These are phyloP conservation scores for Tetranychus piercei DNA, from an alignment of 2,888 invertebrate species.

Conservation along the genomic window DNA sequence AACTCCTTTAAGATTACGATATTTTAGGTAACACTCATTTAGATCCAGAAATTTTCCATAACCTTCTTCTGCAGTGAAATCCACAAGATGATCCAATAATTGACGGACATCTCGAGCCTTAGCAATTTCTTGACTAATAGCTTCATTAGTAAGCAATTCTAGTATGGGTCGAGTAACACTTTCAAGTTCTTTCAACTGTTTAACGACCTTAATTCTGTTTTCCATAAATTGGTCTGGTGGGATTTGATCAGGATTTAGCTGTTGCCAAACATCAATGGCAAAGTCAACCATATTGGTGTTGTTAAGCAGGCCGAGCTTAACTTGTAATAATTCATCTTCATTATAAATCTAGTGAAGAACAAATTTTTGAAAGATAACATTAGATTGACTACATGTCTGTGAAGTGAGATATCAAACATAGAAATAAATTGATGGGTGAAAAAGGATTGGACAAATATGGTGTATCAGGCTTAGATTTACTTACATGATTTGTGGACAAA, in stretches of 20 bases:
- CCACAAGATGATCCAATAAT: constrained; percentile 67
- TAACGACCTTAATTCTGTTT: constrained; percentile 61
- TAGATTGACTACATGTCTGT: not conserved
- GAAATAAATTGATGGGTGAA: not conserved
- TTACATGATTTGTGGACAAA: constrained; percentile 82
- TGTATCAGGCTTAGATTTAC: constrained; percentile 28
- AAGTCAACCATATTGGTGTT: constrained; percentile 99
- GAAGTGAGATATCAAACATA: not conserved
- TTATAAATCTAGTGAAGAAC: constrained; percentile 60
- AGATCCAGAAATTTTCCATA: constrained; percentile 95
- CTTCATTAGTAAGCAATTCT: constrained; percentile 65
- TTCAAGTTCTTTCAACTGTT: constrained; percentile 63
- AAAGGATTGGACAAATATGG: not conserved
- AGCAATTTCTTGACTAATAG: constrained; percentile 75
- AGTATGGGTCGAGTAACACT: constrained; percentile 70
- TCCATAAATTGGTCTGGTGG: constrained; percentile 57
- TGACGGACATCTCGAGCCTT: constrained; percentile 71
- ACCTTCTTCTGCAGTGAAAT: constrained; percentile 97
- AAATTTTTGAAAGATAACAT: constrained; percentile 14
- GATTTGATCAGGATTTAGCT: constrained; percentile 55
- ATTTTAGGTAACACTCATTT: constrained; percentile 84
- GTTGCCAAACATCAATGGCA: constrained; percentile 79
- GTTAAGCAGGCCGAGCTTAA: constrained; percentile 78
- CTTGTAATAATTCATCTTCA: constrained; percentile 71
- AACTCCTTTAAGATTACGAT: too few species aligned